phyloP scores from a whole-genome alignment of 2,797 vertebrate genomes.

The Carapus acus region DNA sequence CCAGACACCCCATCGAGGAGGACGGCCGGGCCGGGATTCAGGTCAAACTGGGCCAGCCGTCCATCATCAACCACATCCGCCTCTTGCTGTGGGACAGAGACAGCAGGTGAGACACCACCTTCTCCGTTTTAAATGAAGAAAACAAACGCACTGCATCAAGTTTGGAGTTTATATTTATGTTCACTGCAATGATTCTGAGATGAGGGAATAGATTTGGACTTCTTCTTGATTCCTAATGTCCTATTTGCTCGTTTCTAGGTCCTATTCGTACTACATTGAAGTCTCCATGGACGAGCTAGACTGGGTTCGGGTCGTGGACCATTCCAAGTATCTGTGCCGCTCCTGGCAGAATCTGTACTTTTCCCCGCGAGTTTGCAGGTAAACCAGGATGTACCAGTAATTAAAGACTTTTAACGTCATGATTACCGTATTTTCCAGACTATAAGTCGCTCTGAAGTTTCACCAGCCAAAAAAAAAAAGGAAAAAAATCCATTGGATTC shows the following conservation, averaged over 20 bases:
- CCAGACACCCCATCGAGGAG: conserved; percentile 92
- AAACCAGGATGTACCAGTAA: no score
- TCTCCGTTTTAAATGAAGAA: background rate
- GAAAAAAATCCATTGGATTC: no score
- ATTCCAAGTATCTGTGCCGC: conserved; percentile 90
- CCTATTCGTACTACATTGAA: conserved; percentile 97
- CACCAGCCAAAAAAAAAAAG: no score
- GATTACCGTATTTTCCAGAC: no score
- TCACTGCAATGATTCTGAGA: background rate
- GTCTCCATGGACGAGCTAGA: conserved; percentile 99
- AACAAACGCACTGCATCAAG: no score
- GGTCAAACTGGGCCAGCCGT: conserved; percentile 91
- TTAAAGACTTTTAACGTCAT: no score
- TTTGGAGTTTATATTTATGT: no score
- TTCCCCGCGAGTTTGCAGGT: conserved; percentile 92
- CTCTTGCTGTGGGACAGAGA: conserved; percentile 96
- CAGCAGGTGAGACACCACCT: conserved; percentile 75
- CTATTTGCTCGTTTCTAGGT: conserved; percentile 62
- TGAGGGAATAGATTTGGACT: no score
- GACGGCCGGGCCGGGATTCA: conserved; percentile 90
- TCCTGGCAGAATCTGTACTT: conserved; percentile 98
- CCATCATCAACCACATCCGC: conserved; percentile 91
- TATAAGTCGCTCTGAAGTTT: no score
- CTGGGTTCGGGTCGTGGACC: conserved; percentile 94
- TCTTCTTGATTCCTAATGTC: background rate